Evolutionary conservation across 2,888 invertebrate species (phyloP), one percentile per base, ranked within the genome.

Genomic region (Lasius fuliginosus): DNA sequence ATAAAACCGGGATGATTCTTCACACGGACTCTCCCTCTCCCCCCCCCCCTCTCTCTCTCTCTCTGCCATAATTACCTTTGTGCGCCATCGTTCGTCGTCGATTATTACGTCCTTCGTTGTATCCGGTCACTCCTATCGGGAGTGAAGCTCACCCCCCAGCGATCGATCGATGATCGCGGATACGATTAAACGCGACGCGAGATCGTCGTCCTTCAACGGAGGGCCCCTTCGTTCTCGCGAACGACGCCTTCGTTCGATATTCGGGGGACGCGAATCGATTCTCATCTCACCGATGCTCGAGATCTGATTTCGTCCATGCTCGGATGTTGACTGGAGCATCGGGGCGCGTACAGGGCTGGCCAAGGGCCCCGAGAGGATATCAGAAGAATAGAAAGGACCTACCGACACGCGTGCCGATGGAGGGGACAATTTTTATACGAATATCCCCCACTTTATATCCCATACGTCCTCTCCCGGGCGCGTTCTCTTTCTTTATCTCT

Each of bases 331-430:
- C 95, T 95, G 94, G 92, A 90, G 91, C 84, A 87, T 87, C 79
- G 82, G 88, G 87, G 69, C 81, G 79, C 84, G 86, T 83, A 82
- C 81, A 87, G 87, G 86, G 88, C 87, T 83, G 87, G 83, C 86
- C 88, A 86, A 87, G 91, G 92, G 90, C 89, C 93, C 92, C 93
- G 91, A 90, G 93, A 93, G 94, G 93, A 94, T 94, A 94, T 94
- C 94, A 94, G 91, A 94, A 93, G 94, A 94, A 94, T 94, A 93
- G 94, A 94, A 94, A 93, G 93, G 93, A 91, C 93, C 94, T 85
- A 88, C 90, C 90, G 74, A 75, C 68, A 76, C 79, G 86, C 79
- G 82, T 69, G 62, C 60, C 62, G 33, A 69, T 87, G 88, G 94
- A 90, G 92, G 93, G 94, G 92, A 88, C 18, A 90, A 94, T 92